Conservation (phyloP, 1,140 invertebrate species). For the Sarcophaga bullata region DNA sequence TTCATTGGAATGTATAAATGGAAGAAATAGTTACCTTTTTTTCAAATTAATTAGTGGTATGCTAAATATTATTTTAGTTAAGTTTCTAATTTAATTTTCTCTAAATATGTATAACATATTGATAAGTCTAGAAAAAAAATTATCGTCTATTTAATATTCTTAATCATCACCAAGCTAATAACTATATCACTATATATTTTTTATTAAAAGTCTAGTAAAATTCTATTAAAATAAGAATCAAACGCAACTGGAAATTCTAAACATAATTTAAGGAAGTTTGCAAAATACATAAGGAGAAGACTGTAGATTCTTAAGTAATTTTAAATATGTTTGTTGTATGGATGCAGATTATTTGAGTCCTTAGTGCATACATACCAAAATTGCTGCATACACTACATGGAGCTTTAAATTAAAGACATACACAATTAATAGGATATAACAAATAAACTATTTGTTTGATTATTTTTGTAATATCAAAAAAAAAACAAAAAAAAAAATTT, state of each 20-base stretch:
- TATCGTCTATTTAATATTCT: not conserved
- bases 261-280: not conserved
- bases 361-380: not conserved
- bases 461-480: too few relatives aligned
- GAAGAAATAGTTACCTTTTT: not conserved
- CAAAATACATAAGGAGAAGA: not conserved
- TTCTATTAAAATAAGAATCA: not conserved
- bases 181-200: slow-evolving; percentile 23
- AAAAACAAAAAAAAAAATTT: too few relatives aligned
- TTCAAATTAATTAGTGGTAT: not conserved
- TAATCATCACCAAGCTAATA: not conserved
- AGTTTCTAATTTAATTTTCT: not conserved
- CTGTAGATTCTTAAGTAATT: not conserved
- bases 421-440: not conserved
- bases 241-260: not conserved
- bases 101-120: slow-evolving; percentile 27
- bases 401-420: not conserved
- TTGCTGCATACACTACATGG: not conserved
- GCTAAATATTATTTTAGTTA: not conserved
- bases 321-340: not conserved
- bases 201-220: slow-evolving; percentile 14
- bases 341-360: slow-evolving; percentile 4
- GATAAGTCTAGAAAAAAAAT: slow-evolving; percentile 1
- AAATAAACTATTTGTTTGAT: too few relatives aligned
- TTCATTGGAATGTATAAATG: slow-evolving; percentile 6